These are phyloP conservation scores for Enteromius mattozi DNA, from an alignment of 2,797 vertebrate genomes.

Conservation along the genomic window DNA sequence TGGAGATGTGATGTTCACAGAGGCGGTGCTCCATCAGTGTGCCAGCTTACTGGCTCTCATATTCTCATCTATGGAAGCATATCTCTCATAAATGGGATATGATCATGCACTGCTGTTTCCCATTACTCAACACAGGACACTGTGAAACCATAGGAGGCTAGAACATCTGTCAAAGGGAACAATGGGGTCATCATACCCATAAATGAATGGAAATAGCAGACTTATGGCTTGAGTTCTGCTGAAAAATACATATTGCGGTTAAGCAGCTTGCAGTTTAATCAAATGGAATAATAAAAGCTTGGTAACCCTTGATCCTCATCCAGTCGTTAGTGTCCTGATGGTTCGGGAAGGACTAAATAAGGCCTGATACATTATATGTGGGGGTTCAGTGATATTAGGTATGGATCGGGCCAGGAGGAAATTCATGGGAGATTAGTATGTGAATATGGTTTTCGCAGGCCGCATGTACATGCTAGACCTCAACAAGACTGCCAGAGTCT, in stretches of 20 bases:
- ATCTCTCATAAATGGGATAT: conserved; percentile 21
- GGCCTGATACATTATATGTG: conserved; percentile 18
- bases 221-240: conserved; percentile 7
- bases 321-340: conserved; percentile 9
- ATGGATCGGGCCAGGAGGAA: conserved; percentile 24
- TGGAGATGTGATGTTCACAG: conserved; percentile 48
- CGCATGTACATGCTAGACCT: conserved; percentile 18
- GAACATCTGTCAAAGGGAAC: conserved; percentile 53
- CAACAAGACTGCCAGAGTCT: conserved; percentile 23
- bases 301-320: conserved; percentile 14
- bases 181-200: conserved; percentile 46
- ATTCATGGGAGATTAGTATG: conserved; percentile 50
- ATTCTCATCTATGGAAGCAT: conserved; percentile 34
- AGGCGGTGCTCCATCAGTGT: conserved; percentile 34
- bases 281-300: conserved; percentile 20
- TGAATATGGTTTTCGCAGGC: conserved; percentile 48
- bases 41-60: conserved; percentile 35
- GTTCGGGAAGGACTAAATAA: neutral
- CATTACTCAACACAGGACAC: conserved; percentile 38
- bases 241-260: conserved; percentile 37
- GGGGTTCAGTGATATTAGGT: conserved; percentile 14
- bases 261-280: conserved; percentile 23
- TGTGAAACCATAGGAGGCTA: conserved; percentile 42
- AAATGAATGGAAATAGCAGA: conserved; percentile 39
- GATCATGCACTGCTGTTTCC: conserved; percentile 24